phyloP scores from a whole-genome alignment of 2,113 vertebrate genomes.

The Stomatorhinus ivindoensis region DNA sequence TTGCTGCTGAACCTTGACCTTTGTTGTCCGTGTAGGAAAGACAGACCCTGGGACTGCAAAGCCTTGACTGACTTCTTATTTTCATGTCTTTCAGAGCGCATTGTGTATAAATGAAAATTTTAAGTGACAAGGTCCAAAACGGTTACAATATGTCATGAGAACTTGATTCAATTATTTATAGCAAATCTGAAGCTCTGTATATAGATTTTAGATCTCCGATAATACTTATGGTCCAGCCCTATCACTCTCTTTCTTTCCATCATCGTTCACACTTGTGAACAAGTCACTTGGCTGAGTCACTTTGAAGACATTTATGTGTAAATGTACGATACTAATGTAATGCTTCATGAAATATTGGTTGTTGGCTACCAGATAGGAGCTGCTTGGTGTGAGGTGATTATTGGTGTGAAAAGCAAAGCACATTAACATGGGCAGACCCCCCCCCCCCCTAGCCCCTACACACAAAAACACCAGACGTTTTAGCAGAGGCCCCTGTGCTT shows the following conservation, averaged over 20 bases:
- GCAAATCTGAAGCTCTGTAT: not conserved
- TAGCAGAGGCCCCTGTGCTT: not conserved
- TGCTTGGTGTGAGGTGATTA: not conserved
- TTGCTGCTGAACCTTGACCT: conserved; percentile 7
- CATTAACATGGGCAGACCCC: not conserved
- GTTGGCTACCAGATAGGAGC: not conserved
- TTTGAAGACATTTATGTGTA: not conserved
- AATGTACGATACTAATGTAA: not conserved
- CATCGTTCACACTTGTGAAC: not conserved
- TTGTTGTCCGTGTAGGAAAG: conserved; percentile 15
- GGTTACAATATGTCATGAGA: not conserved
- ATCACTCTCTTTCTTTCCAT: not conserved
- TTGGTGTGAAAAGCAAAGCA: not conserved
- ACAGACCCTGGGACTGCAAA: not conserved
- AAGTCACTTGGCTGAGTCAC: not conserved
- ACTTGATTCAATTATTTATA: not conserved
- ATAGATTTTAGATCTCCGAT: not conserved
- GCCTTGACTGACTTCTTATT: conserved; percentile 15
- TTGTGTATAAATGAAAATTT: conserved; percentile 16
- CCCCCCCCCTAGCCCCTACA: not conserved
- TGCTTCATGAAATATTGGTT: not conserved
- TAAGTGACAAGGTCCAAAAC: not conserved
- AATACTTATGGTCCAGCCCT: not conserved
- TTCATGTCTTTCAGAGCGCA: not conserved
- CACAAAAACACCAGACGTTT: not conserved